Base-by-base conservation (phyloP, 2,888 invertebrate genomes). In the Gisinianus flammeolus region DNA sequence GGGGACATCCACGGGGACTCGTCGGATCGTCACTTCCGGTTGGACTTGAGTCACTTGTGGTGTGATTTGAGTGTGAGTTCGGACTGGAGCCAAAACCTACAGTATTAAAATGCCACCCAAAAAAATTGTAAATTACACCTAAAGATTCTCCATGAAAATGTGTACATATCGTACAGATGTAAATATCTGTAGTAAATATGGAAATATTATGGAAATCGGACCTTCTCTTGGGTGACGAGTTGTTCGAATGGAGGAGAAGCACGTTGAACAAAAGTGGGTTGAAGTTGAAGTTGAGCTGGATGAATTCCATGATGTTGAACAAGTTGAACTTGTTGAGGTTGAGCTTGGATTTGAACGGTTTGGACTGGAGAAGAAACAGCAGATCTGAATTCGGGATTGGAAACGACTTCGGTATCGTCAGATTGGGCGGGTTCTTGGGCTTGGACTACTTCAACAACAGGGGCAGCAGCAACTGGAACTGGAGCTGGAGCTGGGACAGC, bases 31-130 rank as follows among this genome's bases (percentile, higher is more conserved):
- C 80, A 86, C 84, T 80, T 86, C 86, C 52, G 86, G 86, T 79
- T 86, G 84, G 78, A 86, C 85, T 79, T 86, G 85, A 77, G 86
- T 86, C 30, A 86, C 82, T 83, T 86, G 85, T 74, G 87, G 86
- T 68, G 86, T 86, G 81, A 86, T 85, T 80, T 86, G 85, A 71
- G 86, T 85, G 80, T 86, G 86, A 72, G 85, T 81, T 67, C 87
- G 85, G 78, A 85, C 87, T 79, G 87, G 86, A 76, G 87, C 87
- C 73, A 86, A 82, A 75, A 86, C 85, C 62, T 82, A 81, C 72
- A 24, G 10, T 22, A 52, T 5, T n/a, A 67, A 28, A 31, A 2
- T 8, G 30, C 19, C 5, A 10, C 5, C 24, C 5, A 24, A 12
- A 24, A 28, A 24, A 64, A 26, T 5, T 12, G 24, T 64, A 26